phyloP scores from a whole-genome alignment of 2,888 invertebrate genomes.

The Drosophila tanythrix region DNA sequence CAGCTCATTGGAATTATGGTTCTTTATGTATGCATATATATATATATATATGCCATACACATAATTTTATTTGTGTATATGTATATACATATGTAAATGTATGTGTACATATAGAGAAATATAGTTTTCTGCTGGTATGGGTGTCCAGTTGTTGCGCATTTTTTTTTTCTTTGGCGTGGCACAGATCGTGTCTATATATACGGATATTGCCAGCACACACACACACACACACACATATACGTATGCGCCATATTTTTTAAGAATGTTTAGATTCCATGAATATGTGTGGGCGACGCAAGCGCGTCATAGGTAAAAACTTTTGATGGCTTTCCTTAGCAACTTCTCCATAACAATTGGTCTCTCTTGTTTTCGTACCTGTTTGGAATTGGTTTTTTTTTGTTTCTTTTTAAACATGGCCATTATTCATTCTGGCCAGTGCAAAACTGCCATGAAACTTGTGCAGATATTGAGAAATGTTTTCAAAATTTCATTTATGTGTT shows the following conservation, averaged over 20 bases:
- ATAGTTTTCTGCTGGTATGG: conserved; percentile 39
- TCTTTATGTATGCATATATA: conserved; percentile 27
- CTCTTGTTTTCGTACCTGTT: conserved; percentile 24
- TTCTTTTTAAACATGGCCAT: conserved; percentile 15
- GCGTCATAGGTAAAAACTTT: conserved; percentile 38
- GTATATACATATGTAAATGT: conserved; percentile 8
- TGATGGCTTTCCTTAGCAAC: conserved; percentile 21
- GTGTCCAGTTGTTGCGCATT: conserved; percentile 75
- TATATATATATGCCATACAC: conserved; percentile 19
- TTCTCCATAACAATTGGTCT: conserved; percentile 24
- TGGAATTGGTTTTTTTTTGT: not conserved
- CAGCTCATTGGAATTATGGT: conserved; percentile 68
- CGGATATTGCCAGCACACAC: conserved; percentile 23
- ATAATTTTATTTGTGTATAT: conserved; percentile 24
- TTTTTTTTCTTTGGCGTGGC: conserved; percentile 49
- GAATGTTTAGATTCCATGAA: conserved; percentile 57
- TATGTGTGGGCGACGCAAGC: conserved; percentile 27
- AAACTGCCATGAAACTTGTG: conserved; percentile 35
- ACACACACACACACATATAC: not conserved
- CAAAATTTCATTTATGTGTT: conserved; percentile 32
- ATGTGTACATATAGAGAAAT: conserved; percentile 19
- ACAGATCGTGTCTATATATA: conserved; percentile 31
- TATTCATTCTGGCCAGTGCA: conserved; percentile 40
- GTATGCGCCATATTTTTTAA: conserved; percentile 36
- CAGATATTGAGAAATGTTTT: conserved; percentile 42